Conservation (phyloP, 2,797 vertebrate genomes). For the Apogon hyalosoma region DNA sequence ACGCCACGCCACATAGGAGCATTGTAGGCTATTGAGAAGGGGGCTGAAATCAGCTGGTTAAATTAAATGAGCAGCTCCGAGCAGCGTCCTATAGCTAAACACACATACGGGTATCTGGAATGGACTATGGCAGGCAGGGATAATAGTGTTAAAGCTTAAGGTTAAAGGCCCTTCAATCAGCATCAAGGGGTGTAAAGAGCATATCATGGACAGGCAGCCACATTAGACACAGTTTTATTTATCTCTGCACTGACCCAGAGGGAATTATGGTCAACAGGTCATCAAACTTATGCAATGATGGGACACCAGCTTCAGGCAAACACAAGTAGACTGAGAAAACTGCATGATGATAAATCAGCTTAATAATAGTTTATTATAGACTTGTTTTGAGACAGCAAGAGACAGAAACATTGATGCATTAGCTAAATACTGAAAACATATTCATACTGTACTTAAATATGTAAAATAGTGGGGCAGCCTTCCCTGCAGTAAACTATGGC, state of each 20-base stretch:
- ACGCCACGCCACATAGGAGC: slow-evolving; percentile 71
- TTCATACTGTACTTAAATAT: too few species aligned
- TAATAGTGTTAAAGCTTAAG: slow-evolving; percentile 76
- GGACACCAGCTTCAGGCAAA: slow-evolving; percentile 19
- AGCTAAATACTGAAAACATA: slow-evolving; percentile 59
- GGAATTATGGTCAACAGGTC: slow-evolving; percentile 39
- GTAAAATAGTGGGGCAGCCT: too few species aligned
- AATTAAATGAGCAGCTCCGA: slow-evolving; percentile 69
- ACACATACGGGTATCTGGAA: slow-evolving; percentile 63
- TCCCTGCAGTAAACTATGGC: too few species aligned
- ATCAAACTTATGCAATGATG: slow-evolving; percentile 31
- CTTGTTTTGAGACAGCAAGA: slow-evolving; percentile 43
- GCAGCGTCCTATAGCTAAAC: slow-evolving; percentile 70
- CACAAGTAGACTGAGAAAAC: too few species aligned
- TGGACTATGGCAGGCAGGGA: slow-evolving; percentile 69
- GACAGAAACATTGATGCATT: slow-evolving; percentile 49
- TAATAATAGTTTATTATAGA: too few species aligned
- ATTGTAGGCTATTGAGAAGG: slow-evolving; percentile 58
- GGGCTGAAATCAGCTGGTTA: slow-evolving; percentile 74
- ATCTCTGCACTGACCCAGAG: slow-evolving; percentile 46
- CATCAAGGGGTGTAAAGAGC: slow-evolving; percentile 60
- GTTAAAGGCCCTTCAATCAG: slow-evolving; percentile 74
- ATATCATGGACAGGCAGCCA: slow-evolving; percentile 56
- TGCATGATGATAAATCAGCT: too few species aligned
- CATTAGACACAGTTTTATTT: slow-evolving; percentile 56